These are phyloP conservation scores for Melanostoma scalare DNA, from an alignment of 2,888 invertebrate genomes.

Conservation along the genomic window DNA sequence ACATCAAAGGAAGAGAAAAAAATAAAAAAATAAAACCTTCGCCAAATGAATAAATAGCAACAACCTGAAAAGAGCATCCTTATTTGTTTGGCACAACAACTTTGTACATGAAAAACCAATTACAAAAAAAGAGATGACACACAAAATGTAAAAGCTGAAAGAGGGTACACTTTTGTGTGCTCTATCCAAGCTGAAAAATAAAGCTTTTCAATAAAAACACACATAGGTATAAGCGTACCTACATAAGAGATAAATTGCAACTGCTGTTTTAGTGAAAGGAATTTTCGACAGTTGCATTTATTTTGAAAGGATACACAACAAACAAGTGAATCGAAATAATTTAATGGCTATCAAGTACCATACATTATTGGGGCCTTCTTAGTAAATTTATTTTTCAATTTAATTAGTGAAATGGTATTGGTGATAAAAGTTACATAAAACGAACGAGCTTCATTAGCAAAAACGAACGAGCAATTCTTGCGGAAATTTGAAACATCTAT, in stretches of 20 bases:
- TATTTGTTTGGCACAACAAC: constrained; percentile 40
- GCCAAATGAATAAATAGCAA: constrained; percentile 47
- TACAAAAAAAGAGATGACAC: constrained; percentile 32
- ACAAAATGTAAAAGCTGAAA: constrained; percentile 15
- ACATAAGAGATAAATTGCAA: constrained; percentile 11
- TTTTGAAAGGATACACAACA: constrained; percentile 1
- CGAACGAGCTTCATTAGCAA: too few relatives aligned
- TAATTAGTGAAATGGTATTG: too few relatives aligned
- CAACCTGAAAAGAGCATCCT: constrained; percentile 58
- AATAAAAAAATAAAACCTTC: constrained; percentile 21
- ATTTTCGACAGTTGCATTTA: not conserved
- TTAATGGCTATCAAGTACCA: too few relatives aligned
- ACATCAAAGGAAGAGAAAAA: constrained; percentile 2
- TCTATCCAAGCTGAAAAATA: constrained; percentile 32
- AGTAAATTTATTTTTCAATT: too few relatives aligned
- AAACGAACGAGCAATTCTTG: too few relatives aligned
- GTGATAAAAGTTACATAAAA: too few relatives aligned
- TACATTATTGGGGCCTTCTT: too few relatives aligned
- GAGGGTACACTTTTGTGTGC: constrained; percentile 11
- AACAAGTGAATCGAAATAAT: too few relatives aligned
- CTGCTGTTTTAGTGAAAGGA: constrained; percentile 12
- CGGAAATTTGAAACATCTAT: too few relatives aligned
- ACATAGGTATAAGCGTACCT: not conserved
- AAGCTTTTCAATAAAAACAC: constrained; percentile 23
- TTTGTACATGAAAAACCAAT: constrained; percentile 66